These are phyloP conservation scores for Tor tambroides DNA, from an alignment of 2,113 vertebrate genomes.

Conservation along the genomic window DNA sequence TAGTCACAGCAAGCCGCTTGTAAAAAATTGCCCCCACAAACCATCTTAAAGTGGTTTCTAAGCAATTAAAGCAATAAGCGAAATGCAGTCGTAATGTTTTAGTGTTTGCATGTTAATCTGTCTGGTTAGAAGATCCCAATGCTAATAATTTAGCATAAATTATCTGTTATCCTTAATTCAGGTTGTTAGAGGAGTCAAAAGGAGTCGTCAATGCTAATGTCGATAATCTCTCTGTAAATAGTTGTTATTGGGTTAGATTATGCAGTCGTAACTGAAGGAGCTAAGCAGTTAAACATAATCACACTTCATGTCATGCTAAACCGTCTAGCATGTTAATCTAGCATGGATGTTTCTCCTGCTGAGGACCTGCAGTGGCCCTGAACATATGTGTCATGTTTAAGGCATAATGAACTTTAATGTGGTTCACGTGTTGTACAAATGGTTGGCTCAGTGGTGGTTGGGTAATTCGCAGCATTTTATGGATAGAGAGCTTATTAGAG, in stretches of 20 bases:
- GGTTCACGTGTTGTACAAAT: slow-evolving; percentile 63
- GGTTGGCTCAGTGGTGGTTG: slow-evolving; percentile 60
- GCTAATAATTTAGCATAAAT: slow-evolving; percentile 14
- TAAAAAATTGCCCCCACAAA: slow-evolving; percentile 59
- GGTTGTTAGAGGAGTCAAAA: background rate
- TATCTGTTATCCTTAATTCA: background rate
- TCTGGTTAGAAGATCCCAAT: background rate
- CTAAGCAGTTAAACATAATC: slow-evolving; percentile 1
- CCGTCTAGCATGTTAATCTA: background rate
- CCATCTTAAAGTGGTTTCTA: slow-evolving; percentile 45
- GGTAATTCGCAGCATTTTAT: slow-evolving; percentile 67
- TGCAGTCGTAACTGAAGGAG: background rate
- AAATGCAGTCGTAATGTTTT: slow-evolving; percentile 42
- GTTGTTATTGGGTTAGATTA: slow-evolving; percentile 19
- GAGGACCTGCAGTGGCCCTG: slow-evolving; percentile 53
- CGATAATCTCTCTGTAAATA: slow-evolving; percentile 27
- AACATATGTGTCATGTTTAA: slow-evolving; percentile 47
- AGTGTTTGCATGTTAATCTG: slow-evolving; percentile 45
- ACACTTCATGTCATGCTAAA: slow-evolving; percentile 18
- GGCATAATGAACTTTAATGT: slow-evolving; percentile 64
- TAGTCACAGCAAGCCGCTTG: slow-evolving; percentile 64
- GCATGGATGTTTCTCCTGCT: background rate
- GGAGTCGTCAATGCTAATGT: background rate
- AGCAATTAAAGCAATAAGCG: slow-evolving; percentile 56
- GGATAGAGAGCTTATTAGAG: slow-evolving; percentile 67